Evolutionary conservation across 2,888 invertebrate genomes (phyloP).

Genomic region (Actias luna): DNA sequence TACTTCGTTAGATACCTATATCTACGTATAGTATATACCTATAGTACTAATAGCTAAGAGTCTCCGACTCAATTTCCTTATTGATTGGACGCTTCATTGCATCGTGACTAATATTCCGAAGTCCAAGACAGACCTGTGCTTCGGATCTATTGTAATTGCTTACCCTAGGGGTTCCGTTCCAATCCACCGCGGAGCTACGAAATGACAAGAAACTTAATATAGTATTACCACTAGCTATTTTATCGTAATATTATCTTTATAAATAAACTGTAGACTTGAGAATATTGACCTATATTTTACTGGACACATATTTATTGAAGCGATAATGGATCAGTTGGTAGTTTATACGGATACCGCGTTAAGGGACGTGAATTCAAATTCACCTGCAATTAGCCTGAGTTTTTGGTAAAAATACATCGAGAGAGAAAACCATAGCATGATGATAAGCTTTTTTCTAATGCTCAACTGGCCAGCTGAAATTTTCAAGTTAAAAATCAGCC

Average conservation of each 20-base stretch:
- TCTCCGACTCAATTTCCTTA: not conserved
- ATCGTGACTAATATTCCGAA: conserved; percentile 33
- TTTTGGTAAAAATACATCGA: too few relatives aligned
- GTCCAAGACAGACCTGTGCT: conserved; percentile 21
- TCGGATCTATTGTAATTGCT: conserved; percentile 31
- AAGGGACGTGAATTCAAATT: too few relatives aligned
- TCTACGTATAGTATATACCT: too few relatives aligned
- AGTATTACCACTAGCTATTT: not conserved
- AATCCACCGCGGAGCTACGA: conserved; percentile 20
- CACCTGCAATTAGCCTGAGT: too few relatives aligned
- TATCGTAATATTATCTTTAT: not conserved
- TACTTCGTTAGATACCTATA: not conserved
- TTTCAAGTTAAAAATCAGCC: too few relatives aligned
- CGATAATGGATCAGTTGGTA: too few relatives aligned
- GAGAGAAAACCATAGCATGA: too few relatives aligned
- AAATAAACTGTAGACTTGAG: not conserved
- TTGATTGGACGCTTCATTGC: conserved; percentile 16
- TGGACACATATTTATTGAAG: not conserved
- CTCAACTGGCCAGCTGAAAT: too few relatives aligned
- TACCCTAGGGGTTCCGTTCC: conserved; percentile 34
- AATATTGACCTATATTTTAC: not conserved
- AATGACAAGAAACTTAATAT: not conserved
- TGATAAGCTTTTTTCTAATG: too few relatives aligned
- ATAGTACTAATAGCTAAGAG: not conserved
- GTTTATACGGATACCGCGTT: too few relatives aligned